Evolutionary conservation across 2,113 vertebrate genomes (phyloP).

Genomic region (Raja brachyura): DNA sequence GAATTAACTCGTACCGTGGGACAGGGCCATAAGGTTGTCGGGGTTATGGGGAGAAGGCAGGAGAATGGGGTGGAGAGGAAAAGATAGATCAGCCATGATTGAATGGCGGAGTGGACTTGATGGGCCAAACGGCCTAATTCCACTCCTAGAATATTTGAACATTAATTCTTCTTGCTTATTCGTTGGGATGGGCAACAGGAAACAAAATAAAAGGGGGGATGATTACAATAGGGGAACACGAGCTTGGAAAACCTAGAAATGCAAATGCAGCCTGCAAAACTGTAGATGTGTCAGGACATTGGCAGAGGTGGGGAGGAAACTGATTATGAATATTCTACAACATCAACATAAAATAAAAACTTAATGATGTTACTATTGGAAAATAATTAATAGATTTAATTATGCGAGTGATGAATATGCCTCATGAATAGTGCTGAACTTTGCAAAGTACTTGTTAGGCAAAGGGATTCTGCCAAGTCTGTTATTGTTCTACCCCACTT

Average conservation of each 20-base stretch:
- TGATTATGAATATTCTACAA: neutral
- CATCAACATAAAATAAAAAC: too few relatives aligned
- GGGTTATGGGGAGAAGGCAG: too few relatives aligned
- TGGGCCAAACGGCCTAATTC: too few relatives aligned
- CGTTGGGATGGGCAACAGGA: neutral
- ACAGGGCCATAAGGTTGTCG: too few relatives aligned
- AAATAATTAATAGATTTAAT: neutral
- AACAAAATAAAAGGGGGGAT: neutral
- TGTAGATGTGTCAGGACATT: neutral
- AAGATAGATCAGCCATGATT: too few relatives aligned
- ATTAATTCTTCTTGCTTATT: neutral
- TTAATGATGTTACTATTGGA: neutral
- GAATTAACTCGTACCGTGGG: too few relatives aligned
- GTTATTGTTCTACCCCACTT: neutral
- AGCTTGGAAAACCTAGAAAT: neutral
- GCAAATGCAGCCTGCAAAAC: neutral
- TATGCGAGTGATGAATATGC: neutral
- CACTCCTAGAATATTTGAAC: neutral
- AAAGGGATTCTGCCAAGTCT: neutral
- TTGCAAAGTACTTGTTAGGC: neutral
- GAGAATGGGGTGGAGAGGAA: too few relatives aligned
- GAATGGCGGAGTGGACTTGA: too few relatives aligned
- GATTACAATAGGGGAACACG: neutral
- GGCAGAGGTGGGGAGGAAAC: neutral
- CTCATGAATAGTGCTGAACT: neutral